Evolutionary conservation across 2,888 invertebrate genomes (phyloP), one percentile per base, ranked within the genome.

Genomic region (Luperina testacea): DNA sequence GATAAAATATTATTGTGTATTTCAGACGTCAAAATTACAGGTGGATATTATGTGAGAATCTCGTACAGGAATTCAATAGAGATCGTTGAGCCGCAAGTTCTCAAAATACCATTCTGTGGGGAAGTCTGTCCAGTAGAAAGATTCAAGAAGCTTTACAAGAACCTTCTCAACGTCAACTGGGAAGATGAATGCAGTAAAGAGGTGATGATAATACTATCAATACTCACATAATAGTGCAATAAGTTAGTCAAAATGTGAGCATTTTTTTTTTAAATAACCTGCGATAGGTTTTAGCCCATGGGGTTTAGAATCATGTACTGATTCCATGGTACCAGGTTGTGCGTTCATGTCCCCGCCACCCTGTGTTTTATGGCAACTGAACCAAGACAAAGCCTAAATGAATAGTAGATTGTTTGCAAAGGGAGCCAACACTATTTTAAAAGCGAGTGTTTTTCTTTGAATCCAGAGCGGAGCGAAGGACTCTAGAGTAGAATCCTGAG

Each of bases 41-140:
- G 15, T 11, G 77, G 20, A 15, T 69, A 95, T 74, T 93, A 82
- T 75, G 88, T 96, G 17, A 90, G 97, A 94, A 93, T 98, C 64
- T 97, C 97, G 70, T 98, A 98, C 90, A 98, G 98, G 91, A 98
- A 98, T 91, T 95, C 97, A 0, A 97, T 97, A 2, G 93, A 92
- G 3, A 94, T 94, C 13, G 94, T 92, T 0, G 97, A 97, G 72
- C 97, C 98, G 0, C 87, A 92, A 65, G 93, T 97, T 6, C 92
- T 98, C 74, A 92, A 94, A 3, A 97, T 98, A 83, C 98, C 98
- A 0, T 96, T 97, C 27, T 98, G 98, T 92, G 97, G 97, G 0
- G 88, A 95, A 7, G 93, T 96, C 27, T 98, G 98, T 89, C 97
- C 98, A 0, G 90, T 98, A 4, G 93, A 96, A 8, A 94, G 97